phyloP scores from a whole-genome alignment of 2,797 vertebrate species.

The Austrolebias charrua region DNA sequence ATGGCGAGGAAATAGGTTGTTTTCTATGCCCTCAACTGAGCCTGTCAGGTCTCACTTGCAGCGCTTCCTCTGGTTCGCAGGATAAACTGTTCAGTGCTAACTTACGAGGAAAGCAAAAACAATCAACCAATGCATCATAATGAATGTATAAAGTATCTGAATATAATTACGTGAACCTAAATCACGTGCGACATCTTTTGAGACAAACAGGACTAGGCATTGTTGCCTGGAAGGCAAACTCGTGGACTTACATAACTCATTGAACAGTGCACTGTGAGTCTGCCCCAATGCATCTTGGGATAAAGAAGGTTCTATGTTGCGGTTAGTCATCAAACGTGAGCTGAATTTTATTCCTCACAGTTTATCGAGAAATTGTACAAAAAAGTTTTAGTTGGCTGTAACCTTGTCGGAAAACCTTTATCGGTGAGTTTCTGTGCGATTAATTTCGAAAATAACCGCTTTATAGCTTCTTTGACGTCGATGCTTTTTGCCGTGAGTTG shows the following conservation, averaged over 20 bases:
- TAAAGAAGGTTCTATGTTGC: constrained; percentile 69
- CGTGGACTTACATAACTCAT: accelerated
- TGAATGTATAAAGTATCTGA: no score
- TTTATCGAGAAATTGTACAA: constrained; percentile 2
- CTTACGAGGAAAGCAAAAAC: no score
- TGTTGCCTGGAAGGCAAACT: constrained; percentile 19
- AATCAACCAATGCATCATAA: no score
- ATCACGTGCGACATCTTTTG: no score
- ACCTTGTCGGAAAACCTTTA: not conserved
- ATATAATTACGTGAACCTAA: no score
- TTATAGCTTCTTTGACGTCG: accelerated
- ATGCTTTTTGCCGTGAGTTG: not conserved
- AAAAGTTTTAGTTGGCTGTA: not conserved
- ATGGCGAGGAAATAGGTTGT: constrained; percentile 6
- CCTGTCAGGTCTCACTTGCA: constrained; percentile 28
- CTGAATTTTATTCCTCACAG: constrained; percentile 31
- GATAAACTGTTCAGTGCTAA: no score
- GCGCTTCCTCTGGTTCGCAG: no score
- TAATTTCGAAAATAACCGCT: accelerated
- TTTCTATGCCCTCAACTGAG: not conserved
- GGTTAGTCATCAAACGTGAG: constrained; percentile 35
- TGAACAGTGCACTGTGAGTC: not conserved
- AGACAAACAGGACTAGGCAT: not conserved
- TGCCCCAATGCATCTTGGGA: constrained; percentile 75
- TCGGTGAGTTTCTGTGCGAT: constrained; percentile 46